Percentiles rank a stretch among this genome's conserved stretches.
phyloP scores from a whole-genome alignment of 2,888 invertebrate species.

The Odontothrips loti region DNA sequence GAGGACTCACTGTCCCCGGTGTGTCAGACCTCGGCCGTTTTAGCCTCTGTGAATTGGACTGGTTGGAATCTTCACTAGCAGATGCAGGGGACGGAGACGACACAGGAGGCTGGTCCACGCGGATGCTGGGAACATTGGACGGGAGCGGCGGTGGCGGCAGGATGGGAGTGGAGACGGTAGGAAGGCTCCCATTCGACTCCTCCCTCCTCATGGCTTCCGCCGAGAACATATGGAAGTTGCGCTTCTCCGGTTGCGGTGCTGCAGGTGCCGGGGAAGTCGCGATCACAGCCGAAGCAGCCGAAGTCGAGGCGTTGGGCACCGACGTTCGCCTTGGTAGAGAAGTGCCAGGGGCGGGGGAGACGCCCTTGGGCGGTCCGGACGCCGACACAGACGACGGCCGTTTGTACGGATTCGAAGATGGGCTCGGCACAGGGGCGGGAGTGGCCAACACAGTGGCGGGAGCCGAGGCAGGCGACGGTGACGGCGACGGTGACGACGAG shows the following conservation, averaged over 20 bases:
- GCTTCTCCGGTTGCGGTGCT: not conserved
- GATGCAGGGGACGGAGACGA: too few relatives aligned
- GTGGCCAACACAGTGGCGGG: conserved; percentile 28
- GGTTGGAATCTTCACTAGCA: not conserved
- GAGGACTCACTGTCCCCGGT: too few relatives aligned
- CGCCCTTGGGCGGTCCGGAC: not conserved
- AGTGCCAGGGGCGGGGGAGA: not conserved
- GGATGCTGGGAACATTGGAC: not conserved
- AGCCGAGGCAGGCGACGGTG: conserved; percentile 30
- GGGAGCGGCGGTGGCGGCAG: not conserved
- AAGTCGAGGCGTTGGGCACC: not conserved
- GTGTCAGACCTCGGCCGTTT: not conserved
- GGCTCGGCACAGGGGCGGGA: conserved; percentile 16
- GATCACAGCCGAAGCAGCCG: not conserved
- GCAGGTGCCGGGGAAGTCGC: not conserved
- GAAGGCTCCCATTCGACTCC: not conserved
- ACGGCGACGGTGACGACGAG: conserved; percentile 33
- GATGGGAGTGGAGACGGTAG: not conserved
- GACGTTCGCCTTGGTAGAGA: not conserved
- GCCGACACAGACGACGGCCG: not conserved
- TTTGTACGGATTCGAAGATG: not conserved
- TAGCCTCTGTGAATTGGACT: not conserved
- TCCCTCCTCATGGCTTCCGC: conserved; percentile 7
- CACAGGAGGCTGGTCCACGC: not conserved
- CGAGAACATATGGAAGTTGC: conserved; percentile 4